These are phyloP conservation scores for Gastrophryne carolinensis DNA, from an alignment of 2,797 vertebrate species.

Conservation along the genomic window DNA sequence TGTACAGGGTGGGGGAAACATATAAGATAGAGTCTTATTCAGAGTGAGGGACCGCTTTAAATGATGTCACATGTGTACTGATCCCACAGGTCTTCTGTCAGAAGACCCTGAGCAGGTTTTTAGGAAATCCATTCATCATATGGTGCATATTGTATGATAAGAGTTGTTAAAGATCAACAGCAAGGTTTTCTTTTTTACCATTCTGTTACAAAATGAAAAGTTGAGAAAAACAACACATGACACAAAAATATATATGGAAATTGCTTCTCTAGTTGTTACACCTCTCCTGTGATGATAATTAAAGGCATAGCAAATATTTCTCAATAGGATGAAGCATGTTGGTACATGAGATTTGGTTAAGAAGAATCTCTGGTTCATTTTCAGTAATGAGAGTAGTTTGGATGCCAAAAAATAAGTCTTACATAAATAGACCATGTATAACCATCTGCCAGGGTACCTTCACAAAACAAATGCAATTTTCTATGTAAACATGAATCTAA, in stretches of 20 bases:
- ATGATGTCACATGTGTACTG: too few species aligned
- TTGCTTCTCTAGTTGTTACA: constrained; percentile 22
- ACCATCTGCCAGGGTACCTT: constrained; percentile 61
- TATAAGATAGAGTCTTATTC: too few species aligned
- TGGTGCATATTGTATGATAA: too few species aligned
- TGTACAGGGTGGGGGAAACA: too few species aligned
- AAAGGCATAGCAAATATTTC: constrained; percentile 21
- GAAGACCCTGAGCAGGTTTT: too few species aligned
- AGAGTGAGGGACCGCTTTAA: too few species aligned
- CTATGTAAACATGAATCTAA: constrained; percentile 16
- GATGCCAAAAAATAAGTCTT: constrained; percentile 28
- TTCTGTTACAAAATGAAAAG: not conserved
- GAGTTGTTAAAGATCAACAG: too few species aligned
- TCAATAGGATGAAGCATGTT: constrained; percentile 25
- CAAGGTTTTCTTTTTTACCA: too few species aligned
- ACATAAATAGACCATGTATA: constrained; percentile 13
- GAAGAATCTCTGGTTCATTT: constrained; percentile 20
- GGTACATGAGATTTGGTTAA: constrained; percentile 25
- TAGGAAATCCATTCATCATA: too few species aligned
- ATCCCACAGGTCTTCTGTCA: too few species aligned
- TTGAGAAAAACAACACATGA: not conserved
- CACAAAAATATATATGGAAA: constrained; percentile 61
- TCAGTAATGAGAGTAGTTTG: constrained; percentile 38
- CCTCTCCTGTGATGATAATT: constrained; percentile 37
- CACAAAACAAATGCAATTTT: constrained; percentile 56